A percentile compares a stretch with the other conserved stretches of the same genome.
phyloP scores from a whole-genome alignment of 2,797 vertebrate species.

The Monodelphis domestica region DNA sequence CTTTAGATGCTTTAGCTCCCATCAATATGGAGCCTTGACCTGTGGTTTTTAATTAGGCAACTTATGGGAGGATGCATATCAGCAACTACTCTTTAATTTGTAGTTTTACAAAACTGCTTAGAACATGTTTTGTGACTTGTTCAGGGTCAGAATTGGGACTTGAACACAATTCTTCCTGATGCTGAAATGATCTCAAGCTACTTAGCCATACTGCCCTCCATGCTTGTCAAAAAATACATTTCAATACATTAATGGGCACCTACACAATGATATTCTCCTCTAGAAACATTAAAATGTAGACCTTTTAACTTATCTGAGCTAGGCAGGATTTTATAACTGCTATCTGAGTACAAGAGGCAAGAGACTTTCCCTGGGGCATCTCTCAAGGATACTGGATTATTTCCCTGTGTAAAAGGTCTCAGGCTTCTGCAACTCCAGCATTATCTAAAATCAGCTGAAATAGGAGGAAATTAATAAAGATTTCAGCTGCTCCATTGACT shows the following conservation, averaged over 20 bases:
- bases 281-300: slow-evolving; percentile 11
- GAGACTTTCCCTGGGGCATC: slow-evolving; percentile 17
- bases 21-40: no score
- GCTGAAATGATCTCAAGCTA: not conserved
- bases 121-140: not conserved
- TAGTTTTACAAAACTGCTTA: not conserved
- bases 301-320: not conserved
- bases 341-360: slow-evolving; percentile 1
- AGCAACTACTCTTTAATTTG: not conserved
- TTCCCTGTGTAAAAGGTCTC: slow-evolving; percentile 36
- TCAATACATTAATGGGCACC: not conserved
- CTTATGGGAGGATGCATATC: not conserved
- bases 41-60: not conserved
- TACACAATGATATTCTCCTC: not conserved
- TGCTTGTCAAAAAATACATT: not conserved
- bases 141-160: slow-evolving; percentile 11
- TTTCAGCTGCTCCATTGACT: not conserved
- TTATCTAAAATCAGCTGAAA: slow-evolving; percentile 20
- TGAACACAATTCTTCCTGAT: not conserved
- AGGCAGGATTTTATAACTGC: not conserved
- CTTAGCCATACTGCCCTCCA: not conserved
- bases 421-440: not conserved
- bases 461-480: slow-evolving; percentile 20
- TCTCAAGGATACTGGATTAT: not conserved
- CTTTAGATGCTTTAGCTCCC: not conserved